Base-by-base conservation (phyloP, 2,888 invertebrate genomes). In the Agrypnus murinus region DNA sequence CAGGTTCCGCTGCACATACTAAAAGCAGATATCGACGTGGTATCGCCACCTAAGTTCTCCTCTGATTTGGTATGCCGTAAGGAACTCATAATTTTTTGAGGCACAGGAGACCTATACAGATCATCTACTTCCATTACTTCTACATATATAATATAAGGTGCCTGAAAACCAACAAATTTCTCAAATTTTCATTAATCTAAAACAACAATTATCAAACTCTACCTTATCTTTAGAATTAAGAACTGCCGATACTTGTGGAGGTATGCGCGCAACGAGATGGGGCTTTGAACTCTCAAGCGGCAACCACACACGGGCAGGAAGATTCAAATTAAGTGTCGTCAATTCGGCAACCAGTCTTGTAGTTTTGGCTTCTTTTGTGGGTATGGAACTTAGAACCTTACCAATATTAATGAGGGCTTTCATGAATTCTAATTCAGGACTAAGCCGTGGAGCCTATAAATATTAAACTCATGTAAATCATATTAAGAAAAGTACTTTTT, bases 171-270 rank as follows among this genome's bases (percentile, higher is more conserved):
- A 40, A 50, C 34, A 6, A 9, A 25, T 17, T 5, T 9, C n/a
- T 15, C 12, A 4, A 12, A 12, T 40, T 10, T 10, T 36, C 36
- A n/a, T 6, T 36, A 1, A 3, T 2, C 36, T 32, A 32, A 32
- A 32, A 32, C 8, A 8, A 8, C 8, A 32, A 32, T 8, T 4
- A 36, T 36, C 9, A 36, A 36, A 36, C 46, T 75, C 77, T 83
- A 93, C 93, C 90, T 97, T 97, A 85, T 98, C 97, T 87, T 99
- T 99, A 77, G 98, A 98, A 86, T 99, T 99, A 75, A 99, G 92
- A 64, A 99, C 98, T 60, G 98, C 98, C 72, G 98, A 97, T 75
- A 97, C 96, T 82, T 97, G 96, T 70, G 97, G 97, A 46, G 99
- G 98, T 87, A 99, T 97, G 86, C 99, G 90, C 57, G 99, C 93